Conservation (phyloP, 2,888 invertebrate genomes). For the Dynastes maya region DNA sequence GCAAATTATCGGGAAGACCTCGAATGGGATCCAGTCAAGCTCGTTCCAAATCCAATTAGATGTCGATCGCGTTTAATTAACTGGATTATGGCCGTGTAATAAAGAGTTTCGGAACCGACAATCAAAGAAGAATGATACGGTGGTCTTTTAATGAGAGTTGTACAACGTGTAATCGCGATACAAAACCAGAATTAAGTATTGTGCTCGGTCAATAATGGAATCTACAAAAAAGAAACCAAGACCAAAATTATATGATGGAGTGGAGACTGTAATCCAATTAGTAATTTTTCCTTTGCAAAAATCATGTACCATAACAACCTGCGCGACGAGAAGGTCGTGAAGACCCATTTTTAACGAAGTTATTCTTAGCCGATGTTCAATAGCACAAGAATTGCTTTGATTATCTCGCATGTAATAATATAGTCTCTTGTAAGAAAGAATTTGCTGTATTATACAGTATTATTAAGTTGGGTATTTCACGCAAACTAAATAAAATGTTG, state of each 20-base stretch:
- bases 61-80: constrained; percentile 43
- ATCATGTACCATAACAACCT: not conserved
- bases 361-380: not conserved
- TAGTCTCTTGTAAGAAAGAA: no score
- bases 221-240: constrained; percentile 10
- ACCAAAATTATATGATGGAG: constrained; percentile 24
- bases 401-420: not conserved
- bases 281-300: constrained; percentile 31
- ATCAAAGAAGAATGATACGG: constrained; percentile 25
- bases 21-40: constrained; percentile 29
- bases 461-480: no score
- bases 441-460: no score
- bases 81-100: constrained; percentile 31
- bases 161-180: constrained; percentile 34
- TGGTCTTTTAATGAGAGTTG: constrained; percentile 30
- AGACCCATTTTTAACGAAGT: constrained; percentile 12
- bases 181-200: constrained; percentile 33
- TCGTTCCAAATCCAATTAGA: constrained; percentile 43
- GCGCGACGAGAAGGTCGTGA: constrained; percentile 6
- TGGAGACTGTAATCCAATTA: constrained; percentile 34
- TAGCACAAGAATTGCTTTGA: not conserved
- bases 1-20: constrained; percentile 23
- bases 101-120: constrained; percentile 40
- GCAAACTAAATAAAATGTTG: no score
- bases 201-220: constrained; percentile 14